Percentiles rank a stretch among this genome's conserved stretches.
phyloP scores from a whole-genome alignment of 1,140 invertebrate genomes.

The Centruroides sculpturatus region DNA sequence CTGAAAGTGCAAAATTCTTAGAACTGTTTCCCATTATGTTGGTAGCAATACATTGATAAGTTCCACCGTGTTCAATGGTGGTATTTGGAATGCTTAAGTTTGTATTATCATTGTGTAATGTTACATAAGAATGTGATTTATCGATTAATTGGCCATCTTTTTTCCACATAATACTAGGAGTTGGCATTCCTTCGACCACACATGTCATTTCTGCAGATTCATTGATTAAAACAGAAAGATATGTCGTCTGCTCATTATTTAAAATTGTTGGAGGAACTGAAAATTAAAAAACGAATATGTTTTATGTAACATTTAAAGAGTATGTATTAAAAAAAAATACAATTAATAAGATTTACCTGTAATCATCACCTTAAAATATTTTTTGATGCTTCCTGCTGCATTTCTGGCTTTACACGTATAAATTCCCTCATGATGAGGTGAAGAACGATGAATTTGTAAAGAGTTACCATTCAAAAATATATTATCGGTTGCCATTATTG shows the following conservation, averaged over 20 bases:
- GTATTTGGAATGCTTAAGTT: neutral
- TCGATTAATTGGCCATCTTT: slow-evolving; percentile 8
- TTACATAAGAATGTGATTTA: neutral
- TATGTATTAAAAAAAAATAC: neutral
- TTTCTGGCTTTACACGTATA: slow-evolving; percentile 14
- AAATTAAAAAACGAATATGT: neutral
- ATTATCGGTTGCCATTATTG: neutral
- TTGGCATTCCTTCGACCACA: neutral
- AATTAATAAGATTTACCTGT: slow-evolving; percentile 2
- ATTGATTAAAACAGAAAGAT: slow-evolving; percentile 2
- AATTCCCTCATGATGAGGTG: slow-evolving; percentile 6
- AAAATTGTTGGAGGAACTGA: slow-evolving; percentile 10
- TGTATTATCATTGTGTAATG: neutral
- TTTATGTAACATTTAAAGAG: neutral
- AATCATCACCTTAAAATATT: slow-evolving; percentile 1
- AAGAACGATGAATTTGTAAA: slow-evolving; percentile 1
- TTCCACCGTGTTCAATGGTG: slow-evolving; percentile 2
- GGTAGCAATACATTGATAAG: slow-evolving; percentile 8
- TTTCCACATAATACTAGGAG: slow-evolving; percentile 9
- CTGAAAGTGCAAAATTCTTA: slow-evolving; percentile 2
- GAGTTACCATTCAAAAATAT: neutral
- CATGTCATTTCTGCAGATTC: slow-evolving; percentile 1
- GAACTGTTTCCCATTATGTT: slow-evolving; percentile 10
- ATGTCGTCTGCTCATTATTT: neutral
- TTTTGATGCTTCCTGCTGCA: slow-evolving; percentile 8